Conservation (phyloP, 2,888 invertebrate genomes). For the Blastobasis adustella region DNA sequence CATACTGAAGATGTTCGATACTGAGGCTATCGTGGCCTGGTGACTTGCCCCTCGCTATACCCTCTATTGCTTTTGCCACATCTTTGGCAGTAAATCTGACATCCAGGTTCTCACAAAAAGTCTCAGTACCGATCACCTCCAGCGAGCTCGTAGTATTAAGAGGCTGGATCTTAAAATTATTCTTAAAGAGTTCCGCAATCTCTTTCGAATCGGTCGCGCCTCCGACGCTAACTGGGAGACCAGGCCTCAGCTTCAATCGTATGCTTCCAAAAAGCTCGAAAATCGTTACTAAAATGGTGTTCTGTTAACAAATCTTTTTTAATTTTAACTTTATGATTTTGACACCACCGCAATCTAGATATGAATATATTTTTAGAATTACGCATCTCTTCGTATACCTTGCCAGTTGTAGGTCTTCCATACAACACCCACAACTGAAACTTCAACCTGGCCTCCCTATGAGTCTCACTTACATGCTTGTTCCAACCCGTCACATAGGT, state of each 20-base stretch:
- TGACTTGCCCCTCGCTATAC: not conserved
- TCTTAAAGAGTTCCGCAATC: not conserved
- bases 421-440: not conserved
- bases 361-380: slow-evolving; percentile 8
- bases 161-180: not conserved
- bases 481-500: not conserved
- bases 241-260: slow-evolving; percentile 1
- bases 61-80: not conserved
- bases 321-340: slow-evolving; percentile 7
- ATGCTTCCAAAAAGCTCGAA: slow-evolving; percentile 8
- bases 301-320: slow-evolving; percentile 10
- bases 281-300: slow-evolving; percentile 2
- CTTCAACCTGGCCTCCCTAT: not conserved
- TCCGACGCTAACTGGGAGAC: not conserved
- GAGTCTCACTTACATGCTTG: not conserved
- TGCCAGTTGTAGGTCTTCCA: slow-evolving; percentile 1
- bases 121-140: not conserved
- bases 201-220: not conserved
- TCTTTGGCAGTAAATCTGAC: not conserved
- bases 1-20: not conserved
- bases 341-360: slow-evolving; percentile 8
- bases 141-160: not conserved
- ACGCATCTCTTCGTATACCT: slow-evolving; percentile 7
- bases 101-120: not conserved
- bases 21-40: not conserved